Base-by-base conservation (phyloP, 2,888 invertebrate species). In the Crossocerus cetratus region DNA sequence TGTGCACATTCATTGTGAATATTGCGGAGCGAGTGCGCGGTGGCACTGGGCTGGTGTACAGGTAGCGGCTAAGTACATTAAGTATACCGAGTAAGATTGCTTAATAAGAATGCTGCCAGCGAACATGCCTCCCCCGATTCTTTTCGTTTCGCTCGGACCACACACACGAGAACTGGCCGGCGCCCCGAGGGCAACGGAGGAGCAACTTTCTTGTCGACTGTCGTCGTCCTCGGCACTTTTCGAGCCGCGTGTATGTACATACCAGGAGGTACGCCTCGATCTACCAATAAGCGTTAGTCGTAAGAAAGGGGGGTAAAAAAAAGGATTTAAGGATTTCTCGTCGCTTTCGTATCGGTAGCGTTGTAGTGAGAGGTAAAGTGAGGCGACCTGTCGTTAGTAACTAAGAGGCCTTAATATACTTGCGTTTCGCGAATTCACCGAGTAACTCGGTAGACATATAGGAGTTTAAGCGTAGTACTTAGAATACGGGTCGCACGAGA, bases 361-460 rank as follows among this genome's bases (percentile, higher is more conserved):
- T 75, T 21, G 63, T 82, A 85, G 83, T 83, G 81, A 80, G 72
- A 72, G 71, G 76, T 64, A 80, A 80, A 85, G 82, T 81, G 84
- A 82, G 85, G 86, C 85, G 87, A 88, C 86, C 86, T 85, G 88
- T 88, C 84, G 86, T 88, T 89, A 88, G 89, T 80, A 88, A 88
- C 88, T 88, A 89, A 88, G 88, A 88, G 89, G 88, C 88, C 88
- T 88, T 88, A 88, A 83, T 72, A 82, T 80, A 82, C 32, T 72
- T 78, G 78, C 65, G 74, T 81, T 78, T 73, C 32, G 80, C 70
- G 65, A 71, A n/a, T n/a, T 73, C 54, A 72, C 42, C 14, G 49
- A 16, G 5, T 32, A n/a, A n/a, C 32, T 32, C 32, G 32, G 32
- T 32, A 77, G 59, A 62, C 74, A 64, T 18, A 61, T 79, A 81